phyloP scores from a whole-genome alignment of 2,113 vertebrate species.

The Cnemophilus loriae region DNA sequence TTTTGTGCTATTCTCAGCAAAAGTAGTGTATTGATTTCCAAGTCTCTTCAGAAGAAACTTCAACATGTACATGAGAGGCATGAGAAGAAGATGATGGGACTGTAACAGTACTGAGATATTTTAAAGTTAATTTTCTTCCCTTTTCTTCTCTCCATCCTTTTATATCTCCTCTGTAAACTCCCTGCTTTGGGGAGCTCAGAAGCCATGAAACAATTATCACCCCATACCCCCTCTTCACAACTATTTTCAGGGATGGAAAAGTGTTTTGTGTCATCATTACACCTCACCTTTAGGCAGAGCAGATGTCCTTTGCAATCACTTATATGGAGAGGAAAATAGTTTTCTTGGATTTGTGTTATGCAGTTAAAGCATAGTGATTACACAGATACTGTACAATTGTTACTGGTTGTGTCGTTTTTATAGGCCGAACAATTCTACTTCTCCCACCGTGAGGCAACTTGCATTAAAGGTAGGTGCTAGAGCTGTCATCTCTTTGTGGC shows the following conservation, averaged over 20 bases:
- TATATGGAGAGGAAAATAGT: neutral
- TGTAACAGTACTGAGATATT: neutral
- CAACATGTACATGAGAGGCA: neutral
- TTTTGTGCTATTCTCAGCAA: neutral
- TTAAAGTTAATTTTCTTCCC: neutral
- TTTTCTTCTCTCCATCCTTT: neutral
- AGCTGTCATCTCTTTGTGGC: neutral
- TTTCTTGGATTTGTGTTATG: neutral
- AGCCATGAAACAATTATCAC: neutral
- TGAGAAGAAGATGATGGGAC: neutral
- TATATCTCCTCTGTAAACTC: neutral
- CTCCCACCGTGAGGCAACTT: neutral
- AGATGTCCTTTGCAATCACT: neutral
- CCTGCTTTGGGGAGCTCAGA: neutral
- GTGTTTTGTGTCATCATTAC: neutral
- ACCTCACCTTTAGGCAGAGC: neutral
- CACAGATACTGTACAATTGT: neutral
- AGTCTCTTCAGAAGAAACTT: neutral
- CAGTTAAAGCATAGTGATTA: neutral
- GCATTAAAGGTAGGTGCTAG: neutral
- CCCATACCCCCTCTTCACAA: neutral
- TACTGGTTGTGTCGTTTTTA: neutral
- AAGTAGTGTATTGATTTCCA: neutral
- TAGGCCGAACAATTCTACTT: neutral
- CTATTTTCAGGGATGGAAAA: neutral